Evolutionary conservation across 2,888 invertebrate genomes (phyloP), one percentile per base, ranked within the genome.

Genomic region (Plutella xylostella): DNA sequence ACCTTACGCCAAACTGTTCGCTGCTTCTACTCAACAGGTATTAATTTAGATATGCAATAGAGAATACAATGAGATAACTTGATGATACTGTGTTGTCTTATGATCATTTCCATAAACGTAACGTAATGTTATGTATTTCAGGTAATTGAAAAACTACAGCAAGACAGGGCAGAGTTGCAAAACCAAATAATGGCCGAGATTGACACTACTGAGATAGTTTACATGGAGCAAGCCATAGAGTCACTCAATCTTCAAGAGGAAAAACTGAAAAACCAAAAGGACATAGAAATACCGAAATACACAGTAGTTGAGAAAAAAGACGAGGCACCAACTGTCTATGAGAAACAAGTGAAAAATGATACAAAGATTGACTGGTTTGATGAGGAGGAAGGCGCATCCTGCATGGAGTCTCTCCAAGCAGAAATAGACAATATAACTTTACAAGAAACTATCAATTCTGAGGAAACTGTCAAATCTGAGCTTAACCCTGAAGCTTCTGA

Each of bases 181-280:
- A 65, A 68, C 3, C 89, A 90, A 62, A 76, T 90, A 43, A 57
- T 89, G 55, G 89, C 89, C 42, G 90, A 91, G 64, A 88, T 89
- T 54, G 87, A 90, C 52, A 90, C 89, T 58, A 92, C 95, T 1
- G 97, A 97, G 77, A 87, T 90, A 59, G 89, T 92, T 56, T 97
- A 93, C 63, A 89, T 96, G 52, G 90, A 96, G 64, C 89, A 94
- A 73, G 97, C 97, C 12, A 71, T 96, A 42, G 71, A 87, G 42
- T 86, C 92, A 64, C 76, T 95, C 7, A 78, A 82, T 45, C 61
- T 73, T 42, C 85, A 92, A 49, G 74, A 63, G 74, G 86, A 72
- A 50, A 61, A 59, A 37, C 58, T 60, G 39, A 75, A 66, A 43
- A 34, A 34, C 3, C 57, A 55, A 46, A 48, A n/a, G n/a, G n/a